Evolutionary conservation across 2,888 invertebrate species (phyloP), one percentile per base, ranked within the genome.

Genomic region (Serripes groenlandicus): DNA sequence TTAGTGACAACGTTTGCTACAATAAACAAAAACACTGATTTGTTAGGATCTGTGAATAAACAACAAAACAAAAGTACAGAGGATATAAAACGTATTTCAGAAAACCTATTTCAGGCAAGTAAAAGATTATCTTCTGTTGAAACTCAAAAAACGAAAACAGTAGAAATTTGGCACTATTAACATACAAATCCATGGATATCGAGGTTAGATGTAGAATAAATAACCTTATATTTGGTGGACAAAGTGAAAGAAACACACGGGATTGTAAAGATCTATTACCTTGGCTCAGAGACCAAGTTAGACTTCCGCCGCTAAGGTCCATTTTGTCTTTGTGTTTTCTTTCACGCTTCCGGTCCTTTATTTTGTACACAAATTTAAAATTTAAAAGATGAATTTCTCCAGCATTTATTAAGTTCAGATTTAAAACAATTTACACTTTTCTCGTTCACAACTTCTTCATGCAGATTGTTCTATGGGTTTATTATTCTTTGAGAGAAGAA

Each of bases 171-270:
- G 42, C 26, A 62, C 5, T 60, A 15, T 30, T 73, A 4, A 23
- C 73, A 28, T 73, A 73, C 49, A 73, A 73, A 62, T 73, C 73
- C 5, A 62, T 73, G 7, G 60, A 73, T 42, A 28, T 37, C 1
- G 73, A 73, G 23, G 37, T 49, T 34, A 35, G 73, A 37, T 62
- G 73, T 21, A 58, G 56, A 23, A n/a, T 26, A 42, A 73, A 73
- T 30, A 73, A 73, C 28, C 23, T 73, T 15, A 58, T 73, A 3
- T 42, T 73, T 15, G 60, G 58, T 32, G 73, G 73, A 2, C 28
- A 62, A 34, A 62, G 28, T 23, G 73, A 62, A 26, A 73, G 26
- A 1, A 32, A 30, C n/a, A 11, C 32, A 1, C 32, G n/a, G 2
- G 71, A 72, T 21, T 73, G 73, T 21, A 60, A 60, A 49, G n/a